A percentile compares a stretch with the other conserved stretches of the same genome.
These are phyloP conservation scores for Daphoenositta chrysoptera DNA, from an alignment of 2,113 vertebrate genomes.

Conservation along the genomic window DNA sequence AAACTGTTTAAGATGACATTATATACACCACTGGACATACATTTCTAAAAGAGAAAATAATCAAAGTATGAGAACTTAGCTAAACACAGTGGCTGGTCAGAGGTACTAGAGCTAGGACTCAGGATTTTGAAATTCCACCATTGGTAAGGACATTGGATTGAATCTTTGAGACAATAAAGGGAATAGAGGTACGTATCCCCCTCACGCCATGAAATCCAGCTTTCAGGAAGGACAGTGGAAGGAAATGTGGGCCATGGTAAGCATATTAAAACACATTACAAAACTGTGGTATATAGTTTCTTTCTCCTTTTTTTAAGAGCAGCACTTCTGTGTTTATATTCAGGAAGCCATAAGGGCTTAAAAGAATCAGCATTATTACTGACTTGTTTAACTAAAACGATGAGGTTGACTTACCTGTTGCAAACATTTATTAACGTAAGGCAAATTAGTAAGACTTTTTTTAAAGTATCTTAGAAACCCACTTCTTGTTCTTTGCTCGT, in stretches of 20 bases:
- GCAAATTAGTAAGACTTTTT: background rate
- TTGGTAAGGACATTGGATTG: background rate
- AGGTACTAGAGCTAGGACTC: background rate
- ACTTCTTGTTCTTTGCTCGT: background rate
- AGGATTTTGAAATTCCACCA: background rate
- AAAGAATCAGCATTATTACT: background rate
- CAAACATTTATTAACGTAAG: background rate
- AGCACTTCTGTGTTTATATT: background rate
- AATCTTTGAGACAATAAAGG: background rate
- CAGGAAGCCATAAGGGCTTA: background rate
- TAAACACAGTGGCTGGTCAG: background rate
- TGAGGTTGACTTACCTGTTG: background rate
- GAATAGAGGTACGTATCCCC: background rate
- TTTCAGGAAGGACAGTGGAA: background rate
- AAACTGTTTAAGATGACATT: background rate
- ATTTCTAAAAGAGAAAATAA: background rate
- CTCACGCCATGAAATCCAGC: background rate
- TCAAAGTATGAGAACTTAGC: background rate
- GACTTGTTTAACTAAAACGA: background rate
- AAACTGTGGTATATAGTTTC: background rate
- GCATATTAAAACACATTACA: background rate
- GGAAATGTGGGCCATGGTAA: background rate
- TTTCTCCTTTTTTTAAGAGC: background rate
- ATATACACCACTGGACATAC: background rate
- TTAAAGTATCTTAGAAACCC: background rate